Evolutionary conservation across 2,888 invertebrate species (phyloP).

Genomic region (Tenthredo livida): DNA sequence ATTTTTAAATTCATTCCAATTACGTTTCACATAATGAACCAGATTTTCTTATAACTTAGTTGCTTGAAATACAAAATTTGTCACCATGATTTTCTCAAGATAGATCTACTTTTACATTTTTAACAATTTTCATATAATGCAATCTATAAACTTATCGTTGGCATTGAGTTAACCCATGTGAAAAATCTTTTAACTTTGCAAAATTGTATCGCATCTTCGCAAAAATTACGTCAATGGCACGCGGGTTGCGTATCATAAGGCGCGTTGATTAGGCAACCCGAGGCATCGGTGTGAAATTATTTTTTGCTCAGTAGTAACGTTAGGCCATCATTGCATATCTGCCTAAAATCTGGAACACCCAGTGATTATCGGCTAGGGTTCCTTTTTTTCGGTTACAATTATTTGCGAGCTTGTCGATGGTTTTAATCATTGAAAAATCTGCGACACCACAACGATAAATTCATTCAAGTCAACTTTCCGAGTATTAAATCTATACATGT

Average conservation of each 20-base stretch:
- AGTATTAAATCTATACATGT: neutral
- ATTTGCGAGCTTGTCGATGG: neutral
- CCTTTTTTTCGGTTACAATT: neutral
- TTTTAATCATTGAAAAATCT: constrained; percentile 14
- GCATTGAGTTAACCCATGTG: no score
- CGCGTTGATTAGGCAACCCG: neutral
- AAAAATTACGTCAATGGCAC: neutral
- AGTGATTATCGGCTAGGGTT: neutral
- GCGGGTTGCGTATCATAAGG: neutral
- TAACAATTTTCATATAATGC: no score
- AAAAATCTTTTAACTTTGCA: no score
- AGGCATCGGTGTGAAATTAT: neutral
- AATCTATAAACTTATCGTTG: no score
- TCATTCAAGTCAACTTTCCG: neutral
- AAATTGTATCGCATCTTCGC: neutral
- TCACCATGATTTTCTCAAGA: no score
- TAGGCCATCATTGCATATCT: no score
- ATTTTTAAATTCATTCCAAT: no score
- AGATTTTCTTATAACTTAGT: no score
- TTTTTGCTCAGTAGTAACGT: neutral
- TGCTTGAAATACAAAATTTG: no score
- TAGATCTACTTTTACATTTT: no score
- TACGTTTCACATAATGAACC: no score
- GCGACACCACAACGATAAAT: neutral
- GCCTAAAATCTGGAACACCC: neutral